Percentiles rank a stretch among this genome's conserved stretches.
phyloP scores from a whole-genome alignment of 2,888 invertebrate genomes.

The Hemaris fuciformis region DNA sequence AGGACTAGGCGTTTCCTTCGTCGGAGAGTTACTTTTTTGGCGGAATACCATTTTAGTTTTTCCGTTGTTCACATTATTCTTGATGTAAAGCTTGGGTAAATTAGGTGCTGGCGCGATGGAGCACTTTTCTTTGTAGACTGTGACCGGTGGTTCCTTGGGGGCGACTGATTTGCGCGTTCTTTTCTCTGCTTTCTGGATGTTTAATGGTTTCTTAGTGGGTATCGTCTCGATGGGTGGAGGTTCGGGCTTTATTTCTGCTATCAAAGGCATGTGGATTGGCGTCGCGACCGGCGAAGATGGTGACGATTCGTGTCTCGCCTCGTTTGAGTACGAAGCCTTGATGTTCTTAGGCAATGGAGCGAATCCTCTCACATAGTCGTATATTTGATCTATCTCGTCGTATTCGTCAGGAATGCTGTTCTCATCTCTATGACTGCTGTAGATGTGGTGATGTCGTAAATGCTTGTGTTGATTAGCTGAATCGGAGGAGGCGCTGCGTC shows the following conservation, averaged over 20 bases:
- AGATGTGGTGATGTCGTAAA: conserved; percentile 76
- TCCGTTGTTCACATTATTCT: conserved; percentile 85
- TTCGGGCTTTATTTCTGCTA: conserved; percentile 87
- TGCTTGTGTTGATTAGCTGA: conserved; percentile 83
- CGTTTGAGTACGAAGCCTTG: conserved; percentile 83
- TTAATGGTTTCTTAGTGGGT: conserved; percentile 88
- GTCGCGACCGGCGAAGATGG: conserved; percentile 79
- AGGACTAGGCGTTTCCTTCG: conserved; percentile 86
- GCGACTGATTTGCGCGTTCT: conserved; percentile 86
- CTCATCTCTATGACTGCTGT: conserved; percentile 83
- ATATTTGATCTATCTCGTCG: conserved; percentile 97
- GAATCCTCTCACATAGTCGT: conserved; percentile 96
- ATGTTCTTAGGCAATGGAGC: conserved; percentile 93
- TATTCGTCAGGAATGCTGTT: conserved; percentile 90
- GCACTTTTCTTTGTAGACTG: conserved; percentile 81
- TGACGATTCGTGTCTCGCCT: conserved; percentile 78
- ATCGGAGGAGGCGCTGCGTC: conserved; percentile 90
- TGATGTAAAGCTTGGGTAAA: conserved; percentile 89
- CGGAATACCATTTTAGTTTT: conserved; percentile 84
- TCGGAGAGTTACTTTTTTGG: conserved; percentile 87
- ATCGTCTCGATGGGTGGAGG: conserved; percentile 96
- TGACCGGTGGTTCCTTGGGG: conserved; percentile 80
- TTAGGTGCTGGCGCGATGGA: conserved; percentile 78
- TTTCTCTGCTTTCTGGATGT: conserved; percentile 85
- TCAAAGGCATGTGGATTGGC: conserved; percentile 78